Percentiles rank a stretch among this genome's conserved stretches.
These are phyloP conservation scores for Chrysolina haemoptera DNA, from an alignment of 2,888 invertebrate species.

Conservation along the genomic window DNA sequence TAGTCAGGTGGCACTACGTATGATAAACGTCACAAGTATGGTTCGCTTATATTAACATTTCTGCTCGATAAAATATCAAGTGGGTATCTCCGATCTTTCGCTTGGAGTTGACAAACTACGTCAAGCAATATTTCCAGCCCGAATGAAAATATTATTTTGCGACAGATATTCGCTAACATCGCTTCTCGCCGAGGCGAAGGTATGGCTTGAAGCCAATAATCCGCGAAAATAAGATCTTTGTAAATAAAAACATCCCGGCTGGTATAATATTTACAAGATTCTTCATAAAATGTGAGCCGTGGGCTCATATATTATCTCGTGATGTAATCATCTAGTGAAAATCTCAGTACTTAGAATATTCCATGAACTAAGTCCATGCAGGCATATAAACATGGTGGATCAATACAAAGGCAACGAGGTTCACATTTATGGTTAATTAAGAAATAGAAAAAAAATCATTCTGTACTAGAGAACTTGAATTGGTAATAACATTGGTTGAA, in stretches of 20 bases:
- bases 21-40: not conserved
- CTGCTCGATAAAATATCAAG: slow-evolving; percentile 7
- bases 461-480: no score
- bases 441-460: no score
- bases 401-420: no score
- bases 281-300: not conserved
- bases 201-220: slow-evolving; percentile 19
- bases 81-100: not conserved
- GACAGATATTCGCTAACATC: slow-evolving; percentile 15
- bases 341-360: not conserved
- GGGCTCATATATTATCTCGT: slow-evolving; percentile 1
- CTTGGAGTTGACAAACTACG: slow-evolving; percentile 14
- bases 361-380: not conserved
- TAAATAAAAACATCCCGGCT: slow-evolving; percentile 16
- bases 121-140: slow-evolving; percentile 20
- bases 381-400: no score
- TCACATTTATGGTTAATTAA: no score
- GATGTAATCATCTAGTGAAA: not conserved
- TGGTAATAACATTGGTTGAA: no score
- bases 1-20: no score
- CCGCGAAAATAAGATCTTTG: slow-evolving; percentile 13
- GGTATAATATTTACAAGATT: slow-evolving; percentile 13
- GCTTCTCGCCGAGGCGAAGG: not conserved
- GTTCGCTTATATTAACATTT: not conserved
- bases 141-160: slow-evolving; percentile 21